A percentile compares a stretch with the other conserved stretches of the same genome.
phyloP scores from a whole-genome alignment of 2,113 vertebrate genomes.

The Austrofundulus limnaeus region DNA sequence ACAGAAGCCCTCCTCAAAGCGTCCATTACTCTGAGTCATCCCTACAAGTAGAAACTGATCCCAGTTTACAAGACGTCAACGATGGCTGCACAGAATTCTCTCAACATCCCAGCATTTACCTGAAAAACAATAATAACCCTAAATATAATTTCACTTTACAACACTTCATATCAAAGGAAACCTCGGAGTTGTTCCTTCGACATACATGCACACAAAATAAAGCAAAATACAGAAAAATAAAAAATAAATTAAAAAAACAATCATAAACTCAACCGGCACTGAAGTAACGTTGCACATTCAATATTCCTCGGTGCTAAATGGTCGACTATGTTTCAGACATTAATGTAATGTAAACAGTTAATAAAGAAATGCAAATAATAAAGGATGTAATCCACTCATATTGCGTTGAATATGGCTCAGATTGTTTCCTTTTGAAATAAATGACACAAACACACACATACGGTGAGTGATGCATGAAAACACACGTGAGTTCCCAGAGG shows the following conservation, averaged over 20 bases:
- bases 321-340: conserved; percentile 69
- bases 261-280: conserved; percentile 47
- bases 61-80: conserved; percentile 9
- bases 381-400: conserved; percentile 72
- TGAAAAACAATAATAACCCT: background rate
- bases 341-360: conserved; percentile 80
- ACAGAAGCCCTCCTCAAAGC: background rate
- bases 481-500: conserved; percentile 31
- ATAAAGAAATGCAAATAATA: conserved; percentile 69
- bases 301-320: conserved; percentile 62
- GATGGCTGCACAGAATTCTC: background rate
- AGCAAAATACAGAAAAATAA: too few relatives aligned
- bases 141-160: conserved; percentile 22
- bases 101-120: conserved; percentile 1
- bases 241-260: conserved; percentile 33
- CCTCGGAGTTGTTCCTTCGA: conserved; percentile 14
- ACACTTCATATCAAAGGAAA: conserved; percentile 35
- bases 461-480: background rate
- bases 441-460: conserved; percentile 57
- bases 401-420: conserved; percentile 83
- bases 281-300: conserved; percentile 62
- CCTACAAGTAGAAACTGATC: too few relatives aligned
- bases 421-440: conserved; percentile 52
- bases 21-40: background rate
- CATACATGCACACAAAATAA: conserved; percentile 42